Conservation (phyloP, 2,113 vertebrate species). For the Aleadryas rufinucha region DNA sequence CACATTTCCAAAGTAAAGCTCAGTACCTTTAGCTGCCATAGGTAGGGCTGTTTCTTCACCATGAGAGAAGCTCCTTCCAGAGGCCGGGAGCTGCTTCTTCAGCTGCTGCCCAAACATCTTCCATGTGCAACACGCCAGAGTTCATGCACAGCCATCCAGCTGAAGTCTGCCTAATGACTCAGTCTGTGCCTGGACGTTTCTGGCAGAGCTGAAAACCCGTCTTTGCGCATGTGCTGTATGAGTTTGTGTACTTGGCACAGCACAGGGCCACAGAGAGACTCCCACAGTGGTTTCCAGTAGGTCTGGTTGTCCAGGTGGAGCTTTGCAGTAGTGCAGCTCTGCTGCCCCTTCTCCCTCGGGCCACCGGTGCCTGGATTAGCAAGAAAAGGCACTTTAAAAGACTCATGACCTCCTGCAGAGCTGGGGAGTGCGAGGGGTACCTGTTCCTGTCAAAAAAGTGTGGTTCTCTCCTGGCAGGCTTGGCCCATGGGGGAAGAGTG, state of each 20-base stretch:
- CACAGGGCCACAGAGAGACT: neutral
- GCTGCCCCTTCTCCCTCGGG: neutral
- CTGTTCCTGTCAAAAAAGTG: neutral
- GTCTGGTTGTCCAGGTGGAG: neutral
- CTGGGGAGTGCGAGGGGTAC: neutral
- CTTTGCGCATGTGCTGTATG: neutral
- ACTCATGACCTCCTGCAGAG: neutral
- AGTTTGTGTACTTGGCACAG: slow-evolving; percentile 3
- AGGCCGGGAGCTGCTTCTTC: neutral
- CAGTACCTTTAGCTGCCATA: neutral
- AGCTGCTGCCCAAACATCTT: neutral
- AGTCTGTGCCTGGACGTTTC: neutral
- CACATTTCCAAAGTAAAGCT: neutral
- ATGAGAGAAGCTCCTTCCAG: neutral
- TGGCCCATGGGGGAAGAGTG: neutral
- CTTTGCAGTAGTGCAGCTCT: neutral
- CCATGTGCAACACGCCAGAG: neutral
- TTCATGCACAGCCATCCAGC: neutral
- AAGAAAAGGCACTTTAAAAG: neutral
- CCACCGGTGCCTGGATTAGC: neutral
- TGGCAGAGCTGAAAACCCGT: neutral
- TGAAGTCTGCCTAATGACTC: slow-evolving; percentile 24
- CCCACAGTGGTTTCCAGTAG: neutral
- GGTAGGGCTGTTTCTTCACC: neutral
- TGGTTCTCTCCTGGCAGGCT: neutral